Evolutionary conservation across 1,140 invertebrate genomes (phyloP).

Genomic region (Bactericera cockerelli): DNA sequence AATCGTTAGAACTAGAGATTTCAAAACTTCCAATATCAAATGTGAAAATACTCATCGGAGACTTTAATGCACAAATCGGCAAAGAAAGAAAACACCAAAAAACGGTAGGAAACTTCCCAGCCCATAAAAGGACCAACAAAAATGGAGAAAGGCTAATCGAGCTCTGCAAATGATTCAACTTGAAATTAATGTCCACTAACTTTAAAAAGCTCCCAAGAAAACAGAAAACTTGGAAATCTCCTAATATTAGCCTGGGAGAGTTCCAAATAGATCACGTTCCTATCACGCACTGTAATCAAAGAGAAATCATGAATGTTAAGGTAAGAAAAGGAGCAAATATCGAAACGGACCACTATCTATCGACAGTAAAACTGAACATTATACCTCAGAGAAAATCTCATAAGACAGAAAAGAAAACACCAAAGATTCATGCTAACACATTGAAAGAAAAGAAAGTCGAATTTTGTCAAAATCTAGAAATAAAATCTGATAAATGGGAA

Average conservation of each 20-base stretch:
- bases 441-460: neutral
- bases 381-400: neutral
- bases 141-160: neutral
- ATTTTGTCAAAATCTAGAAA: neutral
- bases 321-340: neutral
- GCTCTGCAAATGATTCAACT: neutral
- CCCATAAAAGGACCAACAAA: neutral
- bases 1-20: neutral
- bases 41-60: constrained; percentile 17
- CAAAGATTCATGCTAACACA: neutral
- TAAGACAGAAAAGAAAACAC: neutral
- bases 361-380: neutral
- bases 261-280: neutral
- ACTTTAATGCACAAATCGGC: constrained; percentile 16
- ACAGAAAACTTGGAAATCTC: constrained; percentile 4
- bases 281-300: neutral
- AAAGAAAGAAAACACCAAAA: constrained; percentile 8
- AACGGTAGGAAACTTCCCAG: neutral
- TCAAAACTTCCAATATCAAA: constrained; percentile 5
- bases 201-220: neutral
- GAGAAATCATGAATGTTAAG: constrained; percentile 1
- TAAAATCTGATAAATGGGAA: neutral
- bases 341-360: neutral
- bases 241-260: neutral
- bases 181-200: neutral